These are phyloP conservation scores for Rhinogobius similis DNA, from an alignment of 2,113 vertebrate genomes.

Conservation along the genomic window DNA sequence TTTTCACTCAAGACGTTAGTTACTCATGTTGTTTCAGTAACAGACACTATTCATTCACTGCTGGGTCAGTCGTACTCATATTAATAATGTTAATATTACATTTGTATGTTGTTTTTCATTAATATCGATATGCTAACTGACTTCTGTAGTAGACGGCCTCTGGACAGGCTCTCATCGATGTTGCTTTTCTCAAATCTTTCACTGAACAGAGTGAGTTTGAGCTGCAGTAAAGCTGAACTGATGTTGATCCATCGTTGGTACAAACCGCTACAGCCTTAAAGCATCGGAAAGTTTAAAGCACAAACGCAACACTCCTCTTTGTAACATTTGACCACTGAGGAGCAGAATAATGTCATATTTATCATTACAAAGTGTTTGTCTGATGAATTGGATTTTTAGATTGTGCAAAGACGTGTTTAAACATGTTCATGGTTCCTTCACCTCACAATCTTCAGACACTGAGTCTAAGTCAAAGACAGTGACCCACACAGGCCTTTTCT, in stretches of 20 bases:
- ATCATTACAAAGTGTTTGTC: neutral
- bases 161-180: constrained; percentile 79
- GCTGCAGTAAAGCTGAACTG: constrained; percentile 51
- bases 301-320: constrained; percentile 25
- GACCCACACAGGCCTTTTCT: constrained; percentile 55
- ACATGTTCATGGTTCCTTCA: too few relatives aligned
- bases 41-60: constrained; percentile 91
- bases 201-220: constrained; percentile 9
- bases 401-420: constrained; percentile 40
- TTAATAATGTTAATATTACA: constrained; percentile 70
- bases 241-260: constrained; percentile 72
- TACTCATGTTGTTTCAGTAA: constrained; percentile 88
- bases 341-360: neutral
- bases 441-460: too few relatives aligned
- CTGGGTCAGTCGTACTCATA: constrained; percentile 97
- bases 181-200: constrained; percentile 24
- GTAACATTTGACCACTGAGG: neutral
- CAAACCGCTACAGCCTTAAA: constrained; percentile 74
- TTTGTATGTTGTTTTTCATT: constrained; percentile 78
- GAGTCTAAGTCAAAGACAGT: constrained; percentile 80
- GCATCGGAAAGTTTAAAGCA: constrained; percentile 41
- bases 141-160: constrained; percentile 79
- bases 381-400: neutral
- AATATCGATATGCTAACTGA: constrained; percentile 79
- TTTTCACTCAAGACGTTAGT: constrained; percentile 83